phyloP scores from a whole-genome alignment of 2,888 invertebrate genomes.

The Andrena praecox region DNA sequence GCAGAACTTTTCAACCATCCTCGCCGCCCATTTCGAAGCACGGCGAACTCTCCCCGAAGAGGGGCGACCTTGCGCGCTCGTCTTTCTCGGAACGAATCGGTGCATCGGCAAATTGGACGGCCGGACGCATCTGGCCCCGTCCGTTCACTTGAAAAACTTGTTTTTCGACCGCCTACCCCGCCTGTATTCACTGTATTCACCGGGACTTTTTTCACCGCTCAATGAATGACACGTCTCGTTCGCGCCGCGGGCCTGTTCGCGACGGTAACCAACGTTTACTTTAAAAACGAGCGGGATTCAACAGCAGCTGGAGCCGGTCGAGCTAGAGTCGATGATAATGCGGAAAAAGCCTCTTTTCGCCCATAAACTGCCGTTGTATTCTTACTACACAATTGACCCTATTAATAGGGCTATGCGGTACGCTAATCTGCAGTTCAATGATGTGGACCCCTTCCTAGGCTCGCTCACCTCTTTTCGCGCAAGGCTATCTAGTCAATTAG shows the following conservation, averaged over 20 bases:
- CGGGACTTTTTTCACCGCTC: conserved; percentile 13
- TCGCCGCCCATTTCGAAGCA: not conserved
- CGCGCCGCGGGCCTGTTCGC: conserved; percentile 10
- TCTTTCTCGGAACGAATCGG: conserved; percentile 25
- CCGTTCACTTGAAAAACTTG: conserved; percentile 55
- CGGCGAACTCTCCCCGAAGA: not conserved
- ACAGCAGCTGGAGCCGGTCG: conserved; percentile 1
- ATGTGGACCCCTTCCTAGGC: no score
- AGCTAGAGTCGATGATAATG: not conserved
- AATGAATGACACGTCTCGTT: conserved; percentile 44
- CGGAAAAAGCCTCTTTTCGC: no score
- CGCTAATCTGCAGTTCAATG: no score
- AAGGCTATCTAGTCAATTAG: no score
- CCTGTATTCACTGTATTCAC: not conserved
- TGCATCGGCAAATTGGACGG: conserved; percentile 37
- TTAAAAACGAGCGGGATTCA: conserved; percentile 8
- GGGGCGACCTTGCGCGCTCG: not conserved
- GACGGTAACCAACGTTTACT: conserved; percentile 9
- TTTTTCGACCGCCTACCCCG: conserved; percentile 32
- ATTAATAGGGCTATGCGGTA: no score
- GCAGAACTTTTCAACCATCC: not conserved
- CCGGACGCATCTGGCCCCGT: conserved; percentile 42
- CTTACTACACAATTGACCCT: no score
- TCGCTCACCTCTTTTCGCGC: no score
- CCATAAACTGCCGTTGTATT: no score